Conservation (phyloP, 2,113 vertebrate genomes). For the Thryonomys swinderianus region DNA sequence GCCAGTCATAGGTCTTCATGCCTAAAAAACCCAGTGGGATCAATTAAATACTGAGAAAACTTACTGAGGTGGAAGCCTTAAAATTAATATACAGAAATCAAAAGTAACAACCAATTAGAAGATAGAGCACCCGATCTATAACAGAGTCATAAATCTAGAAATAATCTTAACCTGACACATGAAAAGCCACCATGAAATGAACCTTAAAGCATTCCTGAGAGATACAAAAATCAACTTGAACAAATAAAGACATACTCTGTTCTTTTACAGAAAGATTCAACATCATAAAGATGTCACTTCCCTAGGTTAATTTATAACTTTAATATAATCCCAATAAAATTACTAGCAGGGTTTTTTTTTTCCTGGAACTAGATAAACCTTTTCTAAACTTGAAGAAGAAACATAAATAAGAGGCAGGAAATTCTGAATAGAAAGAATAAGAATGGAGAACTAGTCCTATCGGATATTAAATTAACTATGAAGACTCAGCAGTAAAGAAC, state of each 20-base stretch:
- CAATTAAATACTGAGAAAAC: not conserved
- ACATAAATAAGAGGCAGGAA: not conserved
- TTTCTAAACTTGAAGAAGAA: not conserved
- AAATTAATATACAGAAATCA: not conserved
- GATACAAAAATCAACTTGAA: not conserved
- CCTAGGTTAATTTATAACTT: constrained; percentile 9
- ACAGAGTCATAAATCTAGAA: not conserved
- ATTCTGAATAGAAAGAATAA: not conserved
- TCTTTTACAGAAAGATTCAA: not conserved
- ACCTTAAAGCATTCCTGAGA: not conserved
- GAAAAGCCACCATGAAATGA: not conserved
- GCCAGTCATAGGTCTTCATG: no score
- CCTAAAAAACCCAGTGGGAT: not conserved
- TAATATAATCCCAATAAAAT: constrained; percentile 10
- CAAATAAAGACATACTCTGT: not conserved
- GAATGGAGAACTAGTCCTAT: not conserved
- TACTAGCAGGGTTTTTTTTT: not conserved
- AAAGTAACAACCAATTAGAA: not conserved
- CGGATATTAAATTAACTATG: not conserved
- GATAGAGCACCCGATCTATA: not conserved
- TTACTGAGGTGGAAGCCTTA: not conserved
- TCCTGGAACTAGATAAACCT: not conserved
- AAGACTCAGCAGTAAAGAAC: no score
- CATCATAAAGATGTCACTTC: not conserved
- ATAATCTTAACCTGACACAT: not conserved